A percentile compares a stretch with the other conserved stretches of the same genome.
Evolutionary conservation across 1,140 invertebrate species (phyloP).

Genomic region (Parasteatoda tepidariorum): DNA sequence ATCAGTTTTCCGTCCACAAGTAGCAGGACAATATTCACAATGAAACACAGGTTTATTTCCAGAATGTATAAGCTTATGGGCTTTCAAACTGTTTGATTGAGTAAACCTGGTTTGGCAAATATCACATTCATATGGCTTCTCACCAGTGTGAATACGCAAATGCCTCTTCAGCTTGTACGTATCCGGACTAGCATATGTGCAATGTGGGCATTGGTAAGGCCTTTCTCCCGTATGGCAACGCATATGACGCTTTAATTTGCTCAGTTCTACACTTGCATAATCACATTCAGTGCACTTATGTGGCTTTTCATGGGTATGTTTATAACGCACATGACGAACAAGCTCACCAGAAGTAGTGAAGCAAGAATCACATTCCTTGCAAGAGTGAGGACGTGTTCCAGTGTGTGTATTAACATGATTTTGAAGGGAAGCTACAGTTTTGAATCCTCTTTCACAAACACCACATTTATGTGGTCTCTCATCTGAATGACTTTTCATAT

Average conservation of each 20-base stretch:
- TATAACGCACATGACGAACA: constrained; percentile 90
- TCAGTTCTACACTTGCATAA: constrained; percentile 93
- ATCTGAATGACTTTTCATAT: constrained; percentile 96
- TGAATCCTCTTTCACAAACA: constrained; percentile 95
- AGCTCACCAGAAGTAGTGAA: constrained; percentile 97
- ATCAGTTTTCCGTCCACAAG: constrained; percentile 96
- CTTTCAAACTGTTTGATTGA: constrained; percentile 94
- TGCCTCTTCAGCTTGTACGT: constrained; percentile 90
- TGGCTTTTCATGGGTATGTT: constrained; percentile 94
- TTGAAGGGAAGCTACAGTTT: constrained; percentile 90
- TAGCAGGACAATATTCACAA: constrained; percentile 94
- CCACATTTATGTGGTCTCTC: constrained; percentile 94
- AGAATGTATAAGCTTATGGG: constrained; percentile 94
- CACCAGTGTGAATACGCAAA: constrained; percentile 75
- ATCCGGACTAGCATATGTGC: constrained; percentile 97
- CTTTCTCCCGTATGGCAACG: constrained; percentile 90
- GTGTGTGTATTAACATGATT: constrained; percentile 98
- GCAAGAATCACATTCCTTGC: constrained; percentile 90
- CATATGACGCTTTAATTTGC: constrained; percentile 92
- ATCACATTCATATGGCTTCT: constrained; percentile 76
- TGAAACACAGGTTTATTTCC: constrained; percentile 95
- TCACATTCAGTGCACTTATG: constrained; percentile 95
- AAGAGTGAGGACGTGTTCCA: constrained; percentile 93
- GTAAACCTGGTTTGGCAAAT: constrained; percentile 84
- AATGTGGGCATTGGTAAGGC: constrained; percentile 91